Percentiles rank a stretch among this genome's conserved stretches.
Evolutionary conservation across 2,113 vertebrate genomes (phyloP).

Genomic region (Calonectris borealis): DNA sequence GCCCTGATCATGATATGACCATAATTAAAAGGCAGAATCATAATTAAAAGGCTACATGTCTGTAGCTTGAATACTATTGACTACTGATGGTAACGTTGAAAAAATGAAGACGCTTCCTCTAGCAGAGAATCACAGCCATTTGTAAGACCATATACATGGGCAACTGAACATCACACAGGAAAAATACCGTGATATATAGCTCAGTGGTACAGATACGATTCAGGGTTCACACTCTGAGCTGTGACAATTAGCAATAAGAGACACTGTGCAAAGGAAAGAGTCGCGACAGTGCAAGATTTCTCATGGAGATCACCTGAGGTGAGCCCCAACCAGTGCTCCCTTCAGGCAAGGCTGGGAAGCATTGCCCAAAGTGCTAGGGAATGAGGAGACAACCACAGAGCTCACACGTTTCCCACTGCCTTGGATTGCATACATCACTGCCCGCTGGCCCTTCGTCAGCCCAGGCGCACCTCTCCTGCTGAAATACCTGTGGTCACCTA

Average conservation of each 20-base stretch:
- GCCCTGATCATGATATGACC: neutral
- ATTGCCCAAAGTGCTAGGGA: neutral
- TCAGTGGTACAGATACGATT: neutral
- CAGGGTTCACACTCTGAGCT: neutral
- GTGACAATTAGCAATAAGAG: neutral
- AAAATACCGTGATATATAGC: neutral
- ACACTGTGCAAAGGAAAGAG: neutral
- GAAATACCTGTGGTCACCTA: neutral
- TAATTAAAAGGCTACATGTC: too few relatives aligned
- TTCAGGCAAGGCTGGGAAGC: neutral
- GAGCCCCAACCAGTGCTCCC: neutral
- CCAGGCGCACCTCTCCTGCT: neutral
- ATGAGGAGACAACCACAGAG: neutral
- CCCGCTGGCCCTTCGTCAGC: neutral
- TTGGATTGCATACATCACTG: neutral
- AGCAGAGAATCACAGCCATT: neutral
- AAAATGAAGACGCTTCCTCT: neutral
- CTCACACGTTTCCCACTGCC: fast-evolving
- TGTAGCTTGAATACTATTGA: neutral
- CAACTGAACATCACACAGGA: neutral
- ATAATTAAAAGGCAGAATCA: too few relatives aligned
- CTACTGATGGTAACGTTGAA: neutral
- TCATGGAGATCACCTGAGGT: neutral
- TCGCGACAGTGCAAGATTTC: neutral
- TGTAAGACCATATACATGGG: neutral